Conservation (phyloP, 35 echinoderm and acorn worm species). For the Holothuria glaberrima region DNA sequence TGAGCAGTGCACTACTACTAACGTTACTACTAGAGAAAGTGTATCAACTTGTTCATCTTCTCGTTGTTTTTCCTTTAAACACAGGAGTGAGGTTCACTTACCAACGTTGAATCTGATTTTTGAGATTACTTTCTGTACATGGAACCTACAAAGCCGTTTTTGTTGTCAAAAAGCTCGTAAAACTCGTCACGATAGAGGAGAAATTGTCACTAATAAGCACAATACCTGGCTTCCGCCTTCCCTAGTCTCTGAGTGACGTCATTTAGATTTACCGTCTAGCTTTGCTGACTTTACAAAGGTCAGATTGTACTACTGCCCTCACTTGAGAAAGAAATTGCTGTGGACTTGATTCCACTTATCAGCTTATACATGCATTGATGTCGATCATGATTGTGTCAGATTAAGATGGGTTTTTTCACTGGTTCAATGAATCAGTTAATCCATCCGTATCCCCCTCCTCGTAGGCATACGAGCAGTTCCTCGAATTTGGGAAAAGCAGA, state of each 20-base stretch:
- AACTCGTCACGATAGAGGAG: not conserved
- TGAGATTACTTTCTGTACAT: not conserved
- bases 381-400: too few species aligned
- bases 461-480: too few species aligned
- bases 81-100: not conserved
- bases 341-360: too few species aligned
- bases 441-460: too few species aligned
- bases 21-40: too few species aligned
- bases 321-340: not conserved
- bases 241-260: slow-evolving; percentile 23
- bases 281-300: slow-evolving; percentile 52
- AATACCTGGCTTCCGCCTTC: slow-evolving; percentile 52
- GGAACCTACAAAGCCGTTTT: not conserved
- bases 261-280: slow-evolving; percentile 36
- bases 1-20: too few species aligned
- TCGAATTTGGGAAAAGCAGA: too few species aligned
- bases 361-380: too few species aligned
- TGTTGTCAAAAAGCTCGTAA: slow-evolving; percentile 32
- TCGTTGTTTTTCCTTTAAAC: too few species aligned
- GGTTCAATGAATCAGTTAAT: too few species aligned
- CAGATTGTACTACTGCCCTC: slow-evolving; percentile 29
- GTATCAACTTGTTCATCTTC: too few species aligned
- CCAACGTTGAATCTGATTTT: not conserved
- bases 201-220: slow-evolving; percentile 36
- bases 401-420: too few species aligned